Conservation (phyloP, 2,888 invertebrate genomes). For the Trisateles emortualis region DNA sequence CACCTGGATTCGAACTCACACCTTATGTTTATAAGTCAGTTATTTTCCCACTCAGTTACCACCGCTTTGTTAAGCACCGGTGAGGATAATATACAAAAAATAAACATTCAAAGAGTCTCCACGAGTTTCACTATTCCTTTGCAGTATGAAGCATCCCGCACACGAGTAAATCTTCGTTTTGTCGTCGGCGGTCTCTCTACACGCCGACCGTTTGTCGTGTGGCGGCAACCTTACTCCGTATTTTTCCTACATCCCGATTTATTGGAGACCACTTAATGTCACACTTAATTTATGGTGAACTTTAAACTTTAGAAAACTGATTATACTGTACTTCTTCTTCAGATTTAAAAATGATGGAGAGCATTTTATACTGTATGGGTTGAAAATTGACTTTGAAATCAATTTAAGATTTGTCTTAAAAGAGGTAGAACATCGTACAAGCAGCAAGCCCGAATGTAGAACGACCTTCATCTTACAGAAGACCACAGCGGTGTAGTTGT, state of each 20-base stretch:
- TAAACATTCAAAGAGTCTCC: slow-evolving; percentile 19
- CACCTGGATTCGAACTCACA: too few species aligned
- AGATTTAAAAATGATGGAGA: background rate
- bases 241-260: slow-evolving; percentile 59
- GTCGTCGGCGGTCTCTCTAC: slow-evolving; percentile 44
- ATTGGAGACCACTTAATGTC: slow-evolving; percentile 39
- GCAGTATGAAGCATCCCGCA: slow-evolving; percentile 46
- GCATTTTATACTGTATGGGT: too few species aligned
- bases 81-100: background rate
- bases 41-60: background rate
- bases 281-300: slow-evolving; percentile 18
- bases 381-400: too few species aligned
- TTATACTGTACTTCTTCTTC: background rate
- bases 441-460: too few species aligned
- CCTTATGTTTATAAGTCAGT: too few species aligned
- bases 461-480: too few species aligned
- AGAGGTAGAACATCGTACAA: too few species aligned
- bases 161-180: slow-evolving; percentile 66
- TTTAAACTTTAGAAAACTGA: slow-evolving; percentile 8
- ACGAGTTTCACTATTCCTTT: slow-evolving; percentile 29
- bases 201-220: slow-evolving; percentile 60
- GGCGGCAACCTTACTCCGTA: slow-evolving; percentile 50
- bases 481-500: too few species aligned
- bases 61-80: too few species aligned
- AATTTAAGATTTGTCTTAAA: too few species aligned